phyloP scores from a whole-genome alignment of 2,888 invertebrate genomes.

The Sphecodes monilicornis region DNA sequence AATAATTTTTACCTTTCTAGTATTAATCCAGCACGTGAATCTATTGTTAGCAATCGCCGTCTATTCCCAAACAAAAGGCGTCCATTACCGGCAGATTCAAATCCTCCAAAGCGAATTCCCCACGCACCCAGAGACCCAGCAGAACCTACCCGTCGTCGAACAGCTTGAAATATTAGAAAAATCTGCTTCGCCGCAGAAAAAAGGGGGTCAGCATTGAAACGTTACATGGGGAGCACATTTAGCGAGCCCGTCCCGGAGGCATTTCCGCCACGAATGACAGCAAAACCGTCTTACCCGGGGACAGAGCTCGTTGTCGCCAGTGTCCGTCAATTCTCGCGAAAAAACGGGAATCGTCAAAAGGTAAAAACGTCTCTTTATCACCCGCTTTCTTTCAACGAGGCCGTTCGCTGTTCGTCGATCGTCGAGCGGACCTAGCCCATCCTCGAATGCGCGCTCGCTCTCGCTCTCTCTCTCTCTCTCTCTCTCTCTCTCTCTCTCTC shows the following conservation, averaged over 20 bases:
- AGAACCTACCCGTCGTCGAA: not conserved
- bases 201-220: conserved; percentile 18
- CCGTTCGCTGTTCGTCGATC: conserved; percentile 19
- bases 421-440: conserved; percentile 28
- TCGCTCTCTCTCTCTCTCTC: not conserved
- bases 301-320: conserved; percentile 22
- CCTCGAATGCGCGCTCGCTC: not conserved
- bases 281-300: conserved; percentile 33
- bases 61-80: not conserved
- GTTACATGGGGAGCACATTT: conserved; percentile 36
- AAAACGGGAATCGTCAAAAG: conserved; percentile 30
- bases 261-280: conserved; percentile 24
- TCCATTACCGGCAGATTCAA: not conserved
- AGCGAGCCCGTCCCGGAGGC: conserved; percentile 3
- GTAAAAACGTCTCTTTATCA: conserved; percentile 64
- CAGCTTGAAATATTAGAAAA: conserved; percentile 38
- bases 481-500: not conserved
- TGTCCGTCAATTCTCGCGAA: conserved; percentile 45
- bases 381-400: conserved; percentile 47
- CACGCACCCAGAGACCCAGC: not conserved
- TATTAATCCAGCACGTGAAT: not conserved
- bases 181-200: conserved; percentile 17
- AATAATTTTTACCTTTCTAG: not conserved
- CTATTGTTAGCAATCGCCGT: not conserved
- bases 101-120: not conserved